Evolutionary conservation across 2,113 vertebrate genomes (phyloP).

Genomic region (Bos javanicus): DNA sequence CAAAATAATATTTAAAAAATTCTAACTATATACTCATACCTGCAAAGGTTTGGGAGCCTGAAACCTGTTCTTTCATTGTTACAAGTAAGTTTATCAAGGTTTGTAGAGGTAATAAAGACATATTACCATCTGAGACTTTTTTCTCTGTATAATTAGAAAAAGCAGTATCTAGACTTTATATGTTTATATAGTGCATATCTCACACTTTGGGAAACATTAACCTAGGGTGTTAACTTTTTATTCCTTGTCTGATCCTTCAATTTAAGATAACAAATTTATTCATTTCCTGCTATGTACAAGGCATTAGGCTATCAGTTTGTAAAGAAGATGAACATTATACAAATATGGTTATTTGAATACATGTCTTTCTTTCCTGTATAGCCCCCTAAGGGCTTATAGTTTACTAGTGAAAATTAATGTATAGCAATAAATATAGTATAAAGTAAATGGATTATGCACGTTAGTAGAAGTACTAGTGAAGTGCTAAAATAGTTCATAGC

Average conservation of each 20-base stretch:
- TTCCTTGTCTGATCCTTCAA: background rate
- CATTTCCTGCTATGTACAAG: background rate
- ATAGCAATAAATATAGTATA: background rate
- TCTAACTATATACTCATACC: background rate
- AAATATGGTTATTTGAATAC: background rate
- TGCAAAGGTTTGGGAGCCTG: background rate
- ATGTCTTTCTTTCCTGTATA: background rate
- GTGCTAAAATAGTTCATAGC: background rate
- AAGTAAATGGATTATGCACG: background rate
- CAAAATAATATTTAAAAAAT: background rate
- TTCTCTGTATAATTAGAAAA: background rate
- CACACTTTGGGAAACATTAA: background rate
- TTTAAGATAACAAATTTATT: slow-evolving; percentile 23
- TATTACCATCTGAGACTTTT: background rate
- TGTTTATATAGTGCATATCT: background rate
- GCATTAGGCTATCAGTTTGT: background rate
- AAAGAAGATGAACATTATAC: background rate
- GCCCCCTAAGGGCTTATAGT: background rate
- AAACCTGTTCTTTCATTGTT: background rate
- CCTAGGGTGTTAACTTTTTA: background rate
- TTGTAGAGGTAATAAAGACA: background rate
- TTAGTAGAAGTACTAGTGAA: background rate
- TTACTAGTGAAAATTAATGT: background rate
- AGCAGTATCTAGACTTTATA: background rate
- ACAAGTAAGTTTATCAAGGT: background rate